A percentile compares a stretch with the other conserved stretches of the same genome.
phyloP scores from a whole-genome alignment of 2,888 invertebrate species.

The Leptinotarsa peninsularis region DNA sequence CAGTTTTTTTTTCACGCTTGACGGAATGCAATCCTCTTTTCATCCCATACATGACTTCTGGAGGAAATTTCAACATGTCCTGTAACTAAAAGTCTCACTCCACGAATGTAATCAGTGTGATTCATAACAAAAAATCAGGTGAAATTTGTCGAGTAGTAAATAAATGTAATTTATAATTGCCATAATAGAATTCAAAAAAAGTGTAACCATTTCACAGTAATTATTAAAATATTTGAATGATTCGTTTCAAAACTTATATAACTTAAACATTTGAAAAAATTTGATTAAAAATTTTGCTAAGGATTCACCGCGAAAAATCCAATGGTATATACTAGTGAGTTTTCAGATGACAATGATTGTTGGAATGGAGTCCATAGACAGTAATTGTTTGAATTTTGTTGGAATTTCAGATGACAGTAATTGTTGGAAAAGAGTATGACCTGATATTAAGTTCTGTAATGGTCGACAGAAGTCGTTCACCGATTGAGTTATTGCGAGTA shows the following conservation, averaged over 20 bases:
- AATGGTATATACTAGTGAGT: constrained; percentile 17
- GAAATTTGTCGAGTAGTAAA: constrained; percentile 9
- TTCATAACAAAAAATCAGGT: constrained; percentile 6
- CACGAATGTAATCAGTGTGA: too few relatives aligned
- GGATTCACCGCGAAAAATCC: constrained; percentile 12
- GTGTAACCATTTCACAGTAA: constrained; percentile 12
- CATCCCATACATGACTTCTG: too few relatives aligned
- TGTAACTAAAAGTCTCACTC: background rate
- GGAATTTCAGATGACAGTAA: too few relatives aligned
- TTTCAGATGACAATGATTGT: constrained; percentile 29
- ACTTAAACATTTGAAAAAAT: background rate
- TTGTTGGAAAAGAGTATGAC: background rate
- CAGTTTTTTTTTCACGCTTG: too few relatives aligned
- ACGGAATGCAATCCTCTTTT: too few relatives aligned
- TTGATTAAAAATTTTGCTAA: background rate
- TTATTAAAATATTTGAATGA: constrained; percentile 16
- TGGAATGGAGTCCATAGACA: constrained; percentile 29
- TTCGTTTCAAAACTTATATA: background rate
- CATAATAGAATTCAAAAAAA: constrained; percentile 8
- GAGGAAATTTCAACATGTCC: too few relatives aligned
- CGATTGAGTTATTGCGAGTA: background rate
- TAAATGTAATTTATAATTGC: constrained; percentile 21
- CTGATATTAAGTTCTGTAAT: constrained; percentile 27
- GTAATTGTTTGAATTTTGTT: too few relatives aligned
- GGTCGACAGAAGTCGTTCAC: background rate